These are phyloP conservation scores for Stenopsyche tienmushanensis DNA, from an alignment of 1,140 invertebrate species.

Conservation along the genomic window DNA sequence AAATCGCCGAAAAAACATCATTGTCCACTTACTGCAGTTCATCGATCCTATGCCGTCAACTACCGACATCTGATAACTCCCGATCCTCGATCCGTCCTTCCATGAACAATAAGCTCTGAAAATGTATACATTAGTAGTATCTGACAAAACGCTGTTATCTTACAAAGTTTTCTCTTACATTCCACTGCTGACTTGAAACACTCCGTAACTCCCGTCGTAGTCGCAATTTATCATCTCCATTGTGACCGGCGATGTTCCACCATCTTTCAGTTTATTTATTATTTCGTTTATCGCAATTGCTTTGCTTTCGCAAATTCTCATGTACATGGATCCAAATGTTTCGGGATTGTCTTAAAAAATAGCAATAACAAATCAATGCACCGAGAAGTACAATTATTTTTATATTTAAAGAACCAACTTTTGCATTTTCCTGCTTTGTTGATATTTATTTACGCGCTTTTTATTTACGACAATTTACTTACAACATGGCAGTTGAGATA, in stretches of 20 bases:
- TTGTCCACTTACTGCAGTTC: slow-evolving; percentile 62
- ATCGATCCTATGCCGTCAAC: slow-evolving; percentile 46
- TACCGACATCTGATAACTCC: slow-evolving; percentile 49
- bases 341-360: neutral
- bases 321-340: slow-evolving; percentile 53
- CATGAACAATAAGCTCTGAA: slow-evolving; percentile 58
- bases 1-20: too few species aligned
- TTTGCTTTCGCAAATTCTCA: slow-evolving; percentile 61
- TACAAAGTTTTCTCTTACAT: slow-evolving; percentile 48
- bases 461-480: too few species aligned
- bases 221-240: slow-evolving; percentile 55
- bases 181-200: slow-evolving; percentile 53
- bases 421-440: too few species aligned
- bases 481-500: slow-evolving; percentile 60
- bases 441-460: slow-evolving; percentile 1
- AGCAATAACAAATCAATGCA: neutral
- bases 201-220: slow-evolving; percentile 61
- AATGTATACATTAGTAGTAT: too few species aligned
- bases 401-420: too few species aligned
- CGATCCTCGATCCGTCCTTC: slow-evolving; percentile 54
- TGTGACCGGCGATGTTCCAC: slow-evolving; percentile 54
- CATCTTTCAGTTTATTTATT: slow-evolving; percentile 51
- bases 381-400: neutral
- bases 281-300: slow-evolving; percentile 52
- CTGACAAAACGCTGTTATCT: too few species aligned